A percentile compares a stretch with the other conserved stretches of the same genome.
Conservation (phyloP, 2,113 vertebrate genomes). For the Labeo rohita region DNA sequence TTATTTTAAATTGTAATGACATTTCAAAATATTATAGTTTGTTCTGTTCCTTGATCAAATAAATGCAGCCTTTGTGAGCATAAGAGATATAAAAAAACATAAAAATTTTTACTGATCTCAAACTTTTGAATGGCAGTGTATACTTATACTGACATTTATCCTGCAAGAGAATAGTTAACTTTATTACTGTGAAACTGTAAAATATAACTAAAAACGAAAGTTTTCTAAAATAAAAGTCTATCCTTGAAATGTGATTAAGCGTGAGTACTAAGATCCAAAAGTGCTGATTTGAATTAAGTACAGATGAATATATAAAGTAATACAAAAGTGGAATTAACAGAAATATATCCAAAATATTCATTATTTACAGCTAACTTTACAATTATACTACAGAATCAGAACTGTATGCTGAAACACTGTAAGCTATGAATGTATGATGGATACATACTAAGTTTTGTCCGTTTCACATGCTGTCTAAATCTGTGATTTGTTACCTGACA, state of each 20-base stretch:
- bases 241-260: no score
- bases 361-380: neutral
- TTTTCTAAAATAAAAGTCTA: no score
- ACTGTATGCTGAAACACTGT: neutral
- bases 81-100: no score
- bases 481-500: constrained; percentile 84
- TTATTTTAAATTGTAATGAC: no score
- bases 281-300: neutral
- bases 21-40: no score
- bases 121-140: neutral
- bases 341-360: neutral
- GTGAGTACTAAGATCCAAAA: no score
- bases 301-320: neutral
- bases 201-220: neutral
- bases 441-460: neutral
- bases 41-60: no score
- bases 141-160: neutral
- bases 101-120: no score
- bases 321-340: neutral
- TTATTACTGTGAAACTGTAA: neutral
- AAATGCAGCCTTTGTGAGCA: no score
- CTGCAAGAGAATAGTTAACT: neutral
- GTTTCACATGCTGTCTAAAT: neutral
- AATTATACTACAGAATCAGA: neutral
- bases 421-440: neutral